Evolutionary conservation across 2,888 invertebrate species (phyloP).

Genomic region (Pollenia griseotomentosa): DNA sequence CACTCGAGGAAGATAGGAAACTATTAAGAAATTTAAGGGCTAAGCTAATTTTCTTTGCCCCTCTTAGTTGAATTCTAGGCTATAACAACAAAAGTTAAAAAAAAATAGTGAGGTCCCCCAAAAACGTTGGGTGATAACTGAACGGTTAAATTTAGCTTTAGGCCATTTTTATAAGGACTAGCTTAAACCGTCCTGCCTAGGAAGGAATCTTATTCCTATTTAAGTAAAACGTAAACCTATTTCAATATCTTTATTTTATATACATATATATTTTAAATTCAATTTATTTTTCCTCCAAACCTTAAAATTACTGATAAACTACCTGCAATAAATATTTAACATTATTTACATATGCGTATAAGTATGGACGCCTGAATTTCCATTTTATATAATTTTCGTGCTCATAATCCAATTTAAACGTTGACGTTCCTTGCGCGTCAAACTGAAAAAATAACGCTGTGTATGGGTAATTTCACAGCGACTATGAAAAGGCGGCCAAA

Average conservation of each 20-base stretch:
- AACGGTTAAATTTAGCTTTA: too few relatives aligned
- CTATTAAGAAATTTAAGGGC: too few relatives aligned
- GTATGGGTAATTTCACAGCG: constrained; percentile 74
- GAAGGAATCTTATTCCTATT: too few relatives aligned
- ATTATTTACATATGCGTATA: background rate
- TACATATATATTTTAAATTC: constrained; percentile 2
- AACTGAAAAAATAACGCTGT: constrained; percentile 73
- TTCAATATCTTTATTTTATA: background rate
- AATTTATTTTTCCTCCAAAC: background rate
- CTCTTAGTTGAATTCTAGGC: too few relatives aligned
- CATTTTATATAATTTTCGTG: constrained; percentile 50
- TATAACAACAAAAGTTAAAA: too few relatives aligned
- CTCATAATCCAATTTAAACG: constrained; percentile 73
- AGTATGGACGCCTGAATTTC: background rate
- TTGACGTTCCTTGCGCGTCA: constrained; percentile 68
- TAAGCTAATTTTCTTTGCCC: too few relatives aligned
- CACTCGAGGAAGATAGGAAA: too few relatives aligned
- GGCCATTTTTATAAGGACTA: too few relatives aligned
- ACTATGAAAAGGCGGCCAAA: constrained; percentile 76
- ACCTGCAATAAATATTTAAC: background rate
- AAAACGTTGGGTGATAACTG: too few relatives aligned
- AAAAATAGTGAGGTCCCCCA: too few relatives aligned
- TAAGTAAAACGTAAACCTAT: background rate
- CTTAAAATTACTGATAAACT: background rate
- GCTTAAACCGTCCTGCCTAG: too few relatives aligned